phyloP scores from a whole-genome alignment of 2,888 invertebrate species.

The Brenthis hecate region DNA sequence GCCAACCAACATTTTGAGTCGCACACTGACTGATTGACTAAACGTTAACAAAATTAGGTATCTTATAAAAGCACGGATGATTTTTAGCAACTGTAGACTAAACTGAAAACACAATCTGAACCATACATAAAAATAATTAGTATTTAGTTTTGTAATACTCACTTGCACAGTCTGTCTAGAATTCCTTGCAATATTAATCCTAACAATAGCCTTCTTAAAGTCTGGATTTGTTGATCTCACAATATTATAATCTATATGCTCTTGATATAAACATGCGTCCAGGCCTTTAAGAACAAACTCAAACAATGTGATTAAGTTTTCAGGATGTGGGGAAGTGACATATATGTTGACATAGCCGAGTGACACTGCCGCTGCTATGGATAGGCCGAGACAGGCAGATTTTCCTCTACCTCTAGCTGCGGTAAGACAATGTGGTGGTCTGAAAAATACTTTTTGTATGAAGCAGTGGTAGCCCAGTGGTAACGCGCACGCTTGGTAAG shows the following conservation, averaged over 20 bases:
- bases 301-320: conserved; percentile 98
- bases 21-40: no score
- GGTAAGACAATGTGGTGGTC: conserved; percentile 96
- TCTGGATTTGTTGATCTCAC: conserved; percentile 97
- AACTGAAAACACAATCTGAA: not conserved
- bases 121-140: not conserved
- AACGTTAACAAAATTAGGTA: no score
- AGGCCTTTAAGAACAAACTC: conserved; percentile 98
- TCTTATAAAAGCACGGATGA: no score
- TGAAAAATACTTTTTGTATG: conserved; percentile 44
- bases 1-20: no score
- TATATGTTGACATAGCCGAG: conserved; percentile 96
- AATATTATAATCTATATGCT: conserved; percentile 97
- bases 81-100: no score
- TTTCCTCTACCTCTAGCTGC: conserved; percentile 99
- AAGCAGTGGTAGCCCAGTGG: no score
- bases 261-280: conserved; percentile 96
- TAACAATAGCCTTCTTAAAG: conserved; percentile 96
- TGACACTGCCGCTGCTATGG: conserved; percentile 93
- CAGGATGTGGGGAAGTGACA: conserved; percentile 98
- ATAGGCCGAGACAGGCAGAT: conserved; percentile 97
- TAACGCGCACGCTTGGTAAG: no score
- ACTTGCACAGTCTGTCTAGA: conserved; percentile 97
- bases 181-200: conserved; percentile 94
- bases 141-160: conserved; percentile 25